Conservation (phyloP, 2,113 vertebrate genomes). For the Otis tarda region DNA sequence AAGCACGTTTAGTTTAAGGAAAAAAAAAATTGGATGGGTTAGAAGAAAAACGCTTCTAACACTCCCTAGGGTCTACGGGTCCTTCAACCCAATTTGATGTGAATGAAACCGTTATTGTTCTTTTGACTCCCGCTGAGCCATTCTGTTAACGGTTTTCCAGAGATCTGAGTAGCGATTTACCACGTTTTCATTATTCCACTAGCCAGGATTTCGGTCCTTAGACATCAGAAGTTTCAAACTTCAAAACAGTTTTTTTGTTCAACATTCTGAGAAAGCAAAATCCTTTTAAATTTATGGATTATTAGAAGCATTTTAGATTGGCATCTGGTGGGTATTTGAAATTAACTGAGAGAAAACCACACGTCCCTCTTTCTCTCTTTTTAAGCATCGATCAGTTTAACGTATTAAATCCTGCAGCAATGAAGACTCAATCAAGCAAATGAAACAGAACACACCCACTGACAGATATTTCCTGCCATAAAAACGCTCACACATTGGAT, state of each 20-base stretch:
- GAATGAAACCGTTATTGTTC: constrained; percentile 62
- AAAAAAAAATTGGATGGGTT: not conserved
- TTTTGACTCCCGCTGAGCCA: constrained; percentile 28
- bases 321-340: not conserved
- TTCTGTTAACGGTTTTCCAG: not conserved
- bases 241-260: not conserved
- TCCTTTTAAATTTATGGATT: not conserved
- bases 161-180: not conserved
- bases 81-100: constrained; percentile 61
- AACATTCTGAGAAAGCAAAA: not conserved
- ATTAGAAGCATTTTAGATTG: accelerated
- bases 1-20: not conserved
- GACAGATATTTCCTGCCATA: constrained; percentile 46
- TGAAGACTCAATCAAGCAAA: not conserved
- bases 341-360: not conserved
- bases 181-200: not conserved
- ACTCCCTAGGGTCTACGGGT: constrained; percentile 3
- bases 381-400: not conserved
- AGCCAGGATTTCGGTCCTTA: not conserved
- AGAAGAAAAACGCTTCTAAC: constrained; percentile 21
- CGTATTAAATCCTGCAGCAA: not conserved
- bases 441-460: not conserved
- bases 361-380: not conserved
- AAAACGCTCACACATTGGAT: not conserved
- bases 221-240: not conserved